Evolutionary conservation across 1,140 invertebrate genomes (phyloP), one percentile per base, ranked within the genome.

Genomic region (Heliconius nattereri): DNA sequence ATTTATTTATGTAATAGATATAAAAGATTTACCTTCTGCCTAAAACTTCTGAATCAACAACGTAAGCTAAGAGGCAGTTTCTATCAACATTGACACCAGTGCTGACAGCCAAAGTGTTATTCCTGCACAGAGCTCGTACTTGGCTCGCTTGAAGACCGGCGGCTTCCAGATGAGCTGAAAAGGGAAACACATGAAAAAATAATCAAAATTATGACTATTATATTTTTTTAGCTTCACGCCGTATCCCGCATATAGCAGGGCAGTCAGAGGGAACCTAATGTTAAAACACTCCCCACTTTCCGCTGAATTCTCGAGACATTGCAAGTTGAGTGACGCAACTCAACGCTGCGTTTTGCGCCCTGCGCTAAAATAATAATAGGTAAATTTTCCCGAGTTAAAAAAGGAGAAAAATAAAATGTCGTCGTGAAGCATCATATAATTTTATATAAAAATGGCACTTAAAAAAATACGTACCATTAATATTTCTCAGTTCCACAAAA

Each of bases 11-110:
- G 7, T 35, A 35, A 45, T 16, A 45, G 40, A 45, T 16, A 23
- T 57, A 23, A 23, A 57, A 23, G 20, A 79, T 75, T 83, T 82
- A 93, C 88, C 91, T 91, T 82, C 92, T 93, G 7, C 90, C 79
- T 11, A 95, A 86, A 77, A 96, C 94, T 88, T 96, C 96, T 70
- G 95, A 95, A 75, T 96, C 95, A 2, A 96, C 95, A 5, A 96
- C 95, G 9, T 94, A 88, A 1, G 95, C 94, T 9, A 96, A 87
- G 3, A 96, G 94, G 78, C 96, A 96, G 79, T 91, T 78, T 20
- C 95, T 88, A 75, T 96, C 95, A 5, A 96, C 90, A 23, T 90
- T 76, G 8, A 96, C 94, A 45, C 95, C 96, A 19, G 94, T 78
- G 71, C 80, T 74, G 1, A 80, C 37, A 0, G 95, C 95, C 5